A percentile compares a stretch with the other conserved stretches of the same genome.
Evolutionary conservation across 2,113 vertebrate genomes (phyloP).

Genomic region (Melanerpes aurifrons): DNA sequence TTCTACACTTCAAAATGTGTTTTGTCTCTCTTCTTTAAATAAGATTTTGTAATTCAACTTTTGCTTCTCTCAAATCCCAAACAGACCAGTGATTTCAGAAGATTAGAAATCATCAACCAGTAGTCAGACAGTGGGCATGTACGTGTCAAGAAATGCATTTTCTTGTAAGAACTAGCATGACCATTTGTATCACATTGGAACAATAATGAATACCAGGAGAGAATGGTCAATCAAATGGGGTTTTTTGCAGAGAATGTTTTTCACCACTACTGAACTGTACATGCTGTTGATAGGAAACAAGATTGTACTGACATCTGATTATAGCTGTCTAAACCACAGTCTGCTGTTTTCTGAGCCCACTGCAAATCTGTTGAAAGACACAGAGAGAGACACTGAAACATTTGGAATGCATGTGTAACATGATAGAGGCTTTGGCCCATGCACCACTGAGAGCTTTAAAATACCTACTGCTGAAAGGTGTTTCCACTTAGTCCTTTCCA

Average conservation of each 20-base stretch:
- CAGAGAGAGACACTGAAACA: neutral
- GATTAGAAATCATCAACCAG: neutral
- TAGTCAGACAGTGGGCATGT: neutral
- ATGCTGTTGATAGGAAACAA: neutral
- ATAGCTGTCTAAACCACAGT: neutral
- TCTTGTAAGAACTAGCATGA: neutral
- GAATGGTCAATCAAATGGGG: neutral
- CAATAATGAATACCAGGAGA: neutral
- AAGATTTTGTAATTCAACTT: neutral
- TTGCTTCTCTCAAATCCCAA: neutral
- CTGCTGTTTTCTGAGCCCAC: neutral
- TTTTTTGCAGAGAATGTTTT: neutral
- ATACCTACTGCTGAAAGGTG: neutral
- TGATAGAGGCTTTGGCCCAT: neutral
- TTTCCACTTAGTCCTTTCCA: neutral
- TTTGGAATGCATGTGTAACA: neutral
- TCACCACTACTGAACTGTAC: neutral
- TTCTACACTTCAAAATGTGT: neutral
- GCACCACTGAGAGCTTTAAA: neutral
- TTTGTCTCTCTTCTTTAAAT: neutral
- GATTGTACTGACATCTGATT: neutral
- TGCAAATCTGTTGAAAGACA: constrained; percentile 1
- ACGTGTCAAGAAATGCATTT: neutral
- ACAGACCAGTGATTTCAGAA: neutral
- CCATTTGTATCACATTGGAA: neutral